A percentile compares a stretch with the other conserved stretches of the same genome.
These are phyloP conservation scores for Galeruca laticollis DNA, from an alignment of 2,888 invertebrate genomes.

Conservation along the genomic window DNA sequence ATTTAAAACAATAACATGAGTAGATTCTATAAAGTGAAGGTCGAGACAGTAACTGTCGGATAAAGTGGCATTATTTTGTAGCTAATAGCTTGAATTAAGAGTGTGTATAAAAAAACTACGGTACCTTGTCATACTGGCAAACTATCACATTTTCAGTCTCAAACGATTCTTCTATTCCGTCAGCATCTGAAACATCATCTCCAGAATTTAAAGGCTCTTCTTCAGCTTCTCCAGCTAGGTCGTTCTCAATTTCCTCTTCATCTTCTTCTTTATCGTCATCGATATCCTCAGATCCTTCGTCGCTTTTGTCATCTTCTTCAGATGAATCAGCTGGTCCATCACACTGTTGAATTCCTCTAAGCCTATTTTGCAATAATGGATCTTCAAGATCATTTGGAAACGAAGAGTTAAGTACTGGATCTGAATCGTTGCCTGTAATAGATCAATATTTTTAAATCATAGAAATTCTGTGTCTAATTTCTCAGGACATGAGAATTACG, in stretches of 20 bases:
- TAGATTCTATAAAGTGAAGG: no score
- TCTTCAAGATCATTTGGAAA: conserved; percentile 23
- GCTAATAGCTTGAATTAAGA: no score
- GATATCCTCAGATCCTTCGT: conserved; percentile 74
- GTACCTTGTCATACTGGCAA: conserved; percentile 95
- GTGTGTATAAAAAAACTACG: no score
- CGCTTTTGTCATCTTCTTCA: conserved; percentile 75
- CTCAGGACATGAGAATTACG: not conserved
- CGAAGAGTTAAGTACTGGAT: conserved; percentile 28
- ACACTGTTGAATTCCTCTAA: conserved; percentile 51
- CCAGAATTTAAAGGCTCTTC: conserved; percentile 95
- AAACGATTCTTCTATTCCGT: conserved; percentile 88
- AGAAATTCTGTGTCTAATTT: not conserved
- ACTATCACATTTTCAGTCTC: conserved; percentile 99
- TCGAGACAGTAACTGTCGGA: no score
- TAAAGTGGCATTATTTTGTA: no score
- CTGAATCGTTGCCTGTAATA: conserved; percentile 15
- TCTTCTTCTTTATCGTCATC: conserved; percentile 74
- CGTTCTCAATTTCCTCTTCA: conserved; percentile 75
- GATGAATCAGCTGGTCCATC: conserved; percentile 74
- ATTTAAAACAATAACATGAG: no score
- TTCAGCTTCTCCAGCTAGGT: conserved; percentile 62
- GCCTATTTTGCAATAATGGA: conserved; percentile 25
- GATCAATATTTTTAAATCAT: not conserved
- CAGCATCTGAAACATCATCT: conserved; percentile 97